These are phyloP conservation scores for Littorina saxatilis DNA, from an alignment of 1,140 invertebrate genomes.

Conservation along the genomic window DNA sequence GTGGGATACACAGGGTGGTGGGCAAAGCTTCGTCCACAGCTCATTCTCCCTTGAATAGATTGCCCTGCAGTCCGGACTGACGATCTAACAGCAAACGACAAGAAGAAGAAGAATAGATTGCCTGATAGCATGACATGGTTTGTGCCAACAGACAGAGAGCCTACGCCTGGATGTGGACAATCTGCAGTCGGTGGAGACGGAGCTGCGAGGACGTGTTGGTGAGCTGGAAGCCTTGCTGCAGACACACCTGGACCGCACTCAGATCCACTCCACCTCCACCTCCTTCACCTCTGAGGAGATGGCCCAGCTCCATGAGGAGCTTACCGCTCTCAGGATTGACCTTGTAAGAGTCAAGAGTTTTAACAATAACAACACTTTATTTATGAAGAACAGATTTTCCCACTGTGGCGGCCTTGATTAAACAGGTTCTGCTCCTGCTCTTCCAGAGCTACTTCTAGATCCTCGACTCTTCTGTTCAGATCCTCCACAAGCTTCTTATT, in stretches of 20 bases:
- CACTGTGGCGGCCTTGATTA: constrained; percentile 47
- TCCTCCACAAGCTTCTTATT: neutral
- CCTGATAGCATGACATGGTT: no score
- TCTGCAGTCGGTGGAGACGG: constrained; percentile 18
- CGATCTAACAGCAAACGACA: no score
- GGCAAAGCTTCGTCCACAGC: no score
- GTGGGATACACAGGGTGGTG: no score
- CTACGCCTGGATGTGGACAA: constrained; percentile 44
- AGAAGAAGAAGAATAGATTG: no score
- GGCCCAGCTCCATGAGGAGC: constrained; percentile 36
- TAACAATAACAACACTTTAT: no score
- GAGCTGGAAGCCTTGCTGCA: constrained; percentile 47
- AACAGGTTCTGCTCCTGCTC: constrained; percentile 31
- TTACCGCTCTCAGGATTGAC: constrained; percentile 7
- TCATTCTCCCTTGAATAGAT: no score
- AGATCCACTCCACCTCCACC: constrained; percentile 28
- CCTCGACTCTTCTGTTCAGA: neutral
- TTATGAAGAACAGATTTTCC: constrained; percentile 50
- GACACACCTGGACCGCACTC: constrained; percentile 44
- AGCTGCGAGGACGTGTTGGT: constrained; percentile 36
- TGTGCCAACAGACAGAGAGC: constrained; percentile 40
- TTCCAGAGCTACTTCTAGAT: constrained; percentile 25
- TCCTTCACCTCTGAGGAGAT: constrained; percentile 47
- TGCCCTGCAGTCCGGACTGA: no score
- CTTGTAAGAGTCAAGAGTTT: neutral